Percentiles rank a stretch among this genome's conserved stretches.
Conservation (phyloP, 2,888 invertebrate species). For the Heliconius charithonia region DNA sequence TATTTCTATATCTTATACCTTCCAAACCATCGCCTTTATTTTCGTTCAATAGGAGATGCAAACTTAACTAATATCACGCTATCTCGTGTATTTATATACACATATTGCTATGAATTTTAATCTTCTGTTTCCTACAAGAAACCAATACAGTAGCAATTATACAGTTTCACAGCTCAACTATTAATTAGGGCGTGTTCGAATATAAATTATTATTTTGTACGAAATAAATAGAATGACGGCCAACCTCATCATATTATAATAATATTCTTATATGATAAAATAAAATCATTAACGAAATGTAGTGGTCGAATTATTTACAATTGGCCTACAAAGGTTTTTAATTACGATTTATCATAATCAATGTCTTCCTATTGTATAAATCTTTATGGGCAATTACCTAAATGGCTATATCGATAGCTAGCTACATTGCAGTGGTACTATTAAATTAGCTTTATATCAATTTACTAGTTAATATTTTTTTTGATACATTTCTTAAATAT, state of each 20-base stretch:
- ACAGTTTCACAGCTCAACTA: slow-evolving; percentile 51
- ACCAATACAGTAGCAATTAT: slow-evolving; percentile 50
- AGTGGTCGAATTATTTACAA: not conserved
- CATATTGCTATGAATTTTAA: slow-evolving; percentile 56
- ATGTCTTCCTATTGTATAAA: slow-evolving; percentile 26
- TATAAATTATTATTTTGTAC: slow-evolving; percentile 40
- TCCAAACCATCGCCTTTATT: slow-evolving; percentile 63
- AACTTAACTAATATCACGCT: slow-evolving; percentile 54
- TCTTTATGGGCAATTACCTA: not conserved
- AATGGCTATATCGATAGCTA: not conserved
- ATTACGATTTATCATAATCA: slow-evolving; percentile 26
- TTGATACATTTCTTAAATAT: too few relatives aligned
- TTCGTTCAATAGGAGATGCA: slow-evolving; percentile 48
- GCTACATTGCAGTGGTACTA: not conserved
- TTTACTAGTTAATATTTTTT: not conserved
- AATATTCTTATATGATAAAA: not conserved
- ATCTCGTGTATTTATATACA: slow-evolving; percentile 51
- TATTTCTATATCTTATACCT: slow-evolving; percentile 57
- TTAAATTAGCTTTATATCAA: not conserved
- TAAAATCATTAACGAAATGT: slow-evolving; percentile 3
- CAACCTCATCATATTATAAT: slow-evolving; percentile 28
- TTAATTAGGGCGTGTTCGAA: slow-evolving; percentile 46
- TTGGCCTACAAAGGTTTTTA: not conserved
- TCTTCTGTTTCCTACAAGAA: slow-evolving; percentile 58
- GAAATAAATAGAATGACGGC: slow-evolving; percentile 35